Evolutionary conservation across 2,888 invertebrate species (phyloP).

Genomic region (Rhyacophila evoluta): DNA sequence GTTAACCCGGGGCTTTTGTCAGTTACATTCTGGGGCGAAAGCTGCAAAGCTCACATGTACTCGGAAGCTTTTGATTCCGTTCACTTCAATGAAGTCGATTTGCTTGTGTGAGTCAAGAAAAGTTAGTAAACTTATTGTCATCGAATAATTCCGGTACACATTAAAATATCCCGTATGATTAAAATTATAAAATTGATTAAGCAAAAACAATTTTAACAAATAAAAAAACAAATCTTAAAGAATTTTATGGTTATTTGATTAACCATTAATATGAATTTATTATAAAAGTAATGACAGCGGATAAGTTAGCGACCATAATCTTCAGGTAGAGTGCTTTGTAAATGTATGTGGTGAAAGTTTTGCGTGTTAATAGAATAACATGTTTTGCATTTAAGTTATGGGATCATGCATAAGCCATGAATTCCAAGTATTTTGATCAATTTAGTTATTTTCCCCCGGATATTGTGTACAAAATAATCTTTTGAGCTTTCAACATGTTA

Average conservation of each 20-base stretch:
- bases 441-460: neutral
- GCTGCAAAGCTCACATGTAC: neutral
- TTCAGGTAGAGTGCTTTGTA: too few species aligned
- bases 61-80: slow-evolving; percentile 7
- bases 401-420: neutral
- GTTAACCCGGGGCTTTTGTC: slow-evolving; percentile 19
- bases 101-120: neutral
- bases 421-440: neutral
- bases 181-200: too few species aligned
- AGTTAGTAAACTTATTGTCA: neutral
- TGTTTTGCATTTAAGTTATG: neutral
- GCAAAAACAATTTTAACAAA: too few species aligned
- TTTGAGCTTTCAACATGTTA: too few species aligned
- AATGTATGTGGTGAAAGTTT: neutral
- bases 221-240: too few species aligned
- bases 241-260: too few species aligned
- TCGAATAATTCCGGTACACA: too few species aligned
- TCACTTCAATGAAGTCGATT: neutral
- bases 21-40: neutral
- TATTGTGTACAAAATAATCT: neutral
- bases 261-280: too few species aligned
- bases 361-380: neutral
- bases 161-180: too few species aligned
- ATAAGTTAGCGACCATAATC: too few species aligned
- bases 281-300: too few species aligned